Evolutionary conservation across 2,113 vertebrate species (phyloP).

Genomic region (Clinocottus analis): DNA sequence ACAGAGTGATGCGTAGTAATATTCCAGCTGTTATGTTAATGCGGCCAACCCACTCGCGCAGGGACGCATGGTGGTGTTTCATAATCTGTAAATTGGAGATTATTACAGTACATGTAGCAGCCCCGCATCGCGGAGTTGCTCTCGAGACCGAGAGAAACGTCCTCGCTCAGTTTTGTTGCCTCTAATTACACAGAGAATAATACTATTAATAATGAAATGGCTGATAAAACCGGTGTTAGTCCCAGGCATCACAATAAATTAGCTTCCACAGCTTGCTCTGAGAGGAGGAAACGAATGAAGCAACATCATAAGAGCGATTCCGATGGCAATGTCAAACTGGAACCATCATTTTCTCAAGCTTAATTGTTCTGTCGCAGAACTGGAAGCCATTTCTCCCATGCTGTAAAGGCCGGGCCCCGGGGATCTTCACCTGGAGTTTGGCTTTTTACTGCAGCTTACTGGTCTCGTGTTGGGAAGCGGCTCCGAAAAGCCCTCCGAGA

Average conservation of each 20-base stretch:
- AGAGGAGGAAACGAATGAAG: not conserved
- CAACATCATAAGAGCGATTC: not conserved
- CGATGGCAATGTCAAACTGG: not conserved
- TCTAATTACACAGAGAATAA: slow-evolving; percentile 1
- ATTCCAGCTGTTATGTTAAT: slow-evolving; percentile 11
- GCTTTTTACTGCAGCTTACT: not conserved
- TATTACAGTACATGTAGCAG: not conserved
- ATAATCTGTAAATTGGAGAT: slow-evolving; percentile 13
- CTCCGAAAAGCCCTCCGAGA: not conserved
- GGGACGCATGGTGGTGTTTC: slow-evolving; percentile 14
- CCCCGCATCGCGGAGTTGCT: not conserved
- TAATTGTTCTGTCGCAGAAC: not conserved
- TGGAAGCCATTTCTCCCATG: not conserved
- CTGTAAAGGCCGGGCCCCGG: not conserved
- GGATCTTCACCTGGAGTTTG: slow-evolving; percentile 4
- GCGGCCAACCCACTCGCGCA: slow-evolving; percentile 4
- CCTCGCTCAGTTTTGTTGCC: not conserved
- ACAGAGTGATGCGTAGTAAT: slow-evolving; percentile 9
- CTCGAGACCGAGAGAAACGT: not conserved
- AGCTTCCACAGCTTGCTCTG: not conserved
- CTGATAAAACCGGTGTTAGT: not conserved
- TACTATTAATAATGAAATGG: not conserved
- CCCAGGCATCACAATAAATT: slow-evolving; percentile 1
- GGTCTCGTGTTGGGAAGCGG: not conserved
- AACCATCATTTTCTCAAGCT: not conserved